phyloP scores from a whole-genome alignment of 53 echinoderm and acorn worm genomes.

The Apostichopus leukothele region DNA sequence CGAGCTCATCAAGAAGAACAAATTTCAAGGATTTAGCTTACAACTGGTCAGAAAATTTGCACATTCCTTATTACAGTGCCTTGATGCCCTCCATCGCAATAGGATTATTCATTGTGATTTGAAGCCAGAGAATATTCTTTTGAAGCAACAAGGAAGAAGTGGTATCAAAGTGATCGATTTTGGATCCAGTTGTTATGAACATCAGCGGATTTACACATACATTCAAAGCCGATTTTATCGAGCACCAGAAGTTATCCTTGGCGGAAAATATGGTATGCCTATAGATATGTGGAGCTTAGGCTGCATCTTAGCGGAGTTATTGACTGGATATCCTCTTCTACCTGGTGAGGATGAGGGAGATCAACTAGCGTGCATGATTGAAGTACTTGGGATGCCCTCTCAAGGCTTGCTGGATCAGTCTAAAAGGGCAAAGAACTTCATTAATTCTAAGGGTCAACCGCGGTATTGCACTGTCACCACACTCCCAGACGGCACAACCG shows the following conservation, averaged over 20 bases:
- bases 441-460: slow-evolving; percentile 99
- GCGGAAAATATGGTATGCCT: slow-evolving; percentile 97
- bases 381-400: slow-evolving; percentile 94
- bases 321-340: slow-evolving; percentile 97
- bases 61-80: slow-evolving; percentile 96
- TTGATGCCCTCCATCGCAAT: slow-evolving; percentile 94
- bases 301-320: slow-evolving; percentile 92
- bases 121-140: slow-evolving; percentile 95
- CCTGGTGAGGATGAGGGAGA: slow-evolving; percentile 99
- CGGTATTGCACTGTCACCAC: slow-evolving; percentile 96
- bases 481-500: slow-evolving; percentile 91
- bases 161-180: slow-evolving; percentile 99
- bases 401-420: slow-evolving; percentile 89
- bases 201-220: slow-evolving; percentile 99
- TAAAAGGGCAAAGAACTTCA: slow-evolving; percentile 97
- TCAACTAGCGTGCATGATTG: slow-evolving; percentile 95
- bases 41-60: slow-evolving; percentile 97
- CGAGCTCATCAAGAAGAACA: slow-evolving; percentile 99
- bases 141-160: slow-evolving; percentile 97
- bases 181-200: slow-evolving; percentile 99
- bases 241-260: slow-evolving; percentile 97
- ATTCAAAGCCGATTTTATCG: slow-evolving; percentile 99
- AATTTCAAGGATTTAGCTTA: slow-evolving; percentile 99
- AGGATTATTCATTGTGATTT: slow-evolving; percentile 99
- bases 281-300: slow-evolving; percentile 99